phyloP scores from a whole-genome alignment of 2,113 vertebrate species.

The Oreocharis arfaki region DNA sequence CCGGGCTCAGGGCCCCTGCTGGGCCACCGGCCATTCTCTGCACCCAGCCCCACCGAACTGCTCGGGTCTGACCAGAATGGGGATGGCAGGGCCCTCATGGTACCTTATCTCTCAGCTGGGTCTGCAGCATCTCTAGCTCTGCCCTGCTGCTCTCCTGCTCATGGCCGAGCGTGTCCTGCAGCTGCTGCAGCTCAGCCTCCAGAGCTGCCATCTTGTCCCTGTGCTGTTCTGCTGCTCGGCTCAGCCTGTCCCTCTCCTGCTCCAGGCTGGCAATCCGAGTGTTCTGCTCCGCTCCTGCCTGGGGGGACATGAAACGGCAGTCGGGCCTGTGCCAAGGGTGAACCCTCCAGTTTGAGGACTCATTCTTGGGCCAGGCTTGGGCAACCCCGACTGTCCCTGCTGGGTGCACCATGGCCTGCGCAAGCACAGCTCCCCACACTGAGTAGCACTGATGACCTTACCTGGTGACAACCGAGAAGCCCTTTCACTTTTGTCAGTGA shows the following conservation, averaged over 20 bases:
- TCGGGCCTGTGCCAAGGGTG: fast-evolving
- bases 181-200: slow-evolving; percentile 70
- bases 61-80: fast-evolving
- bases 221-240: slow-evolving; percentile 49
- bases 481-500: background rate
- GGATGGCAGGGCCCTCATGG: background rate
- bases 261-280: slow-evolving; percentile 68
- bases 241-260: slow-evolving; percentile 74
- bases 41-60: fast-evolving
- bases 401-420: fast-evolving
- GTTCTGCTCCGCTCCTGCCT: slow-evolving; percentile 72
- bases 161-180: slow-evolving; percentile 61
- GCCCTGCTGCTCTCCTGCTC: slow-evolving; percentile 75
- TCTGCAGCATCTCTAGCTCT: slow-evolving; percentile 74
- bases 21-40: fast-evolving
- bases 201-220: slow-evolving; percentile 65
- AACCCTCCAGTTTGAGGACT: background rate
- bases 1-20: fast-evolving
- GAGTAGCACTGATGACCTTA: background rate
- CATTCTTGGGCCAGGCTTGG: background rate
- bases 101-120: slow-evolving; percentile 82
- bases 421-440: background rate
- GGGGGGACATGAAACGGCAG: fast-evolving
- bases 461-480: fast-evolving
- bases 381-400: fast-evolving